Percentiles rank a stretch among this genome's conserved stretches.
Conservation (phyloP, 2,888 invertebrate species). For the Eupithecia insigniata region DNA sequence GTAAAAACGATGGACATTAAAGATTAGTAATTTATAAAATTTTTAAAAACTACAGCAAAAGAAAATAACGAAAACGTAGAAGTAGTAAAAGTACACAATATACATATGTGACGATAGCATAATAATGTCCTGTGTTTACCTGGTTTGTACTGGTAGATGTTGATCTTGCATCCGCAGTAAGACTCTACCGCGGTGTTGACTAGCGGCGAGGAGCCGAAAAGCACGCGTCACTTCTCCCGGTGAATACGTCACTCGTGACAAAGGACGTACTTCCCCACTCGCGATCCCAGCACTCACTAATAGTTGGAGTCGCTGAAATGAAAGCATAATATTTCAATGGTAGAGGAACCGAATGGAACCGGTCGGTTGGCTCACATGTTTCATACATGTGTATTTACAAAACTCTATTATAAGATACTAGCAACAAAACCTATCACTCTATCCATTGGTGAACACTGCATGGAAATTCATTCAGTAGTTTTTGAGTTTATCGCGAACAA, state of each 20-base stretch:
- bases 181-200: conserved; percentile 62
- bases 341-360: not conserved
- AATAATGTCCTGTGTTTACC: conserved; percentile 37
- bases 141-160: conserved; percentile 36
- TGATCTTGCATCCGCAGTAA: conserved; percentile 51
- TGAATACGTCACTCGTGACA: conserved; percentile 57
- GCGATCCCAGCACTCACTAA: conserved; percentile 61
- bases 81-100: too few species aligned
- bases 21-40: not conserved
- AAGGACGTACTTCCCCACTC: conserved; percentile 62
- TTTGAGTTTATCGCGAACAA: too few species aligned
- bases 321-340: conserved; percentile 5
- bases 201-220: conserved; percentile 57
- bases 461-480: too few species aligned
- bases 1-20: too few species aligned
- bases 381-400: too few species aligned
- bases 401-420: too few species aligned
- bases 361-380: too few species aligned
- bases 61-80: too few species aligned
- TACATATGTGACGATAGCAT: not conserved
- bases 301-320: conserved; percentile 53
- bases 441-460: too few species aligned
- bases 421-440: too few species aligned
- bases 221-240: conserved; percentile 57
- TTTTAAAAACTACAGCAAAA: conserved; percentile 19